Percentiles rank a stretch among this genome's conserved stretches.
These are phyloP conservation scores for Gymnodraco acuticeps DNA, from an alignment of 2,797 vertebrate genomes.

Conservation along the genomic window DNA sequence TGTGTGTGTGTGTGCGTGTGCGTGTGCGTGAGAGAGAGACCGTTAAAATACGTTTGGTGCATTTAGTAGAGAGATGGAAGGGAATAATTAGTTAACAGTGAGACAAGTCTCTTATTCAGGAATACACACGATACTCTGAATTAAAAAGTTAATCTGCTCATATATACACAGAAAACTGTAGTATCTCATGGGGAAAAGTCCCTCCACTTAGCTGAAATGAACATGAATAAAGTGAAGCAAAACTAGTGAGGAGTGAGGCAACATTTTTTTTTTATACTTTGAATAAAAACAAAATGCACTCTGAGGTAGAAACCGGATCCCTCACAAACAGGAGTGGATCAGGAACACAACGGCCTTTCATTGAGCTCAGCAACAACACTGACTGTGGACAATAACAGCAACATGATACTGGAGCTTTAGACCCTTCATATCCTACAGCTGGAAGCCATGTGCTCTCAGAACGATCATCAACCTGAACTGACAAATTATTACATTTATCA, in stretches of 20 bases:
- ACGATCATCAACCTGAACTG: neutral
- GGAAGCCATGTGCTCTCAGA: neutral
- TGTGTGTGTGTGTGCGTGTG: constrained; percentile 5
- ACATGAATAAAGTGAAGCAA: too few relatives aligned
- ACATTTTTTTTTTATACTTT: neutral
- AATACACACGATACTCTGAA: neutral
- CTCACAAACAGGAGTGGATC: constrained; percentile 20
- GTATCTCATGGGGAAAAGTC: too few relatives aligned
- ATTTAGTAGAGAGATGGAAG: neutral
- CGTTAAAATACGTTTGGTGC: constrained; percentile 4
- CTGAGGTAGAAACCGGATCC: constrained; percentile 60
- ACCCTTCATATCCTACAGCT: constrained; percentile 38
- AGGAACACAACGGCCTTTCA: constrained; percentile 47
- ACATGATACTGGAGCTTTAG: constrained; percentile 51
- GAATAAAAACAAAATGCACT: constrained; percentile 38
- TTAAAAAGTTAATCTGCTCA: too few relatives aligned
- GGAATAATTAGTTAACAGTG: neutral
- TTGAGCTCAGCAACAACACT: constrained; percentile 29
- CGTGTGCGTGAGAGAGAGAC: constrained; percentile 4
- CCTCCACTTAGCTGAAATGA: neutral
- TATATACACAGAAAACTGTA: too few relatives aligned
- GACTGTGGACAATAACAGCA: constrained; percentile 65
- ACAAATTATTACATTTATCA: too few relatives aligned
- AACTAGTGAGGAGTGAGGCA: too few relatives aligned
- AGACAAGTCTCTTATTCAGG: neutral